Conservation (phyloP, 37 sponge, comb jelly and placozoan genomes). For the Chondrilla cf. caribensis region DNA sequence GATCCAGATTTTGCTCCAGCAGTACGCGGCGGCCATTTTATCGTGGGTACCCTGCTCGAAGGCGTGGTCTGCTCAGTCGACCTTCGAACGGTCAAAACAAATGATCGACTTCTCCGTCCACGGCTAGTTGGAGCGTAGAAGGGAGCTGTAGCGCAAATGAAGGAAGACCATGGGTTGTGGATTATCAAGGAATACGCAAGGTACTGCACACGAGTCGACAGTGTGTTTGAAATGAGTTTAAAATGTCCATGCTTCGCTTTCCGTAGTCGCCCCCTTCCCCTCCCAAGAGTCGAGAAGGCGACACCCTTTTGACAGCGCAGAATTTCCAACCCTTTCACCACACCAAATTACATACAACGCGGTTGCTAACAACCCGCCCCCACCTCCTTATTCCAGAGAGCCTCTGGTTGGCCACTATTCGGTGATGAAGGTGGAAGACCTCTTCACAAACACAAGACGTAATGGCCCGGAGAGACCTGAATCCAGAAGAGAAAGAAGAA, state of each 20-base stretch:
- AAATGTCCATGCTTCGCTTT: no score
- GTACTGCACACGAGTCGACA: no score
- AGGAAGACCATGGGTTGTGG: no score
- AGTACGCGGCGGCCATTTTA: slow-evolving; percentile 1
- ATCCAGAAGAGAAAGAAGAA: no score
- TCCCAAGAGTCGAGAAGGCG: not conserved
- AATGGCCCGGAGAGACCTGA: no score
- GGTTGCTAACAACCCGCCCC: not conserved
- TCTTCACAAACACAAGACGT: not conserved
- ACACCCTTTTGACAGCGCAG: not conserved
- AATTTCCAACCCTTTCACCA: slow-evolving; percentile 1
- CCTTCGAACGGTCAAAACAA: not conserved
- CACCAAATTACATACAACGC: not conserved
- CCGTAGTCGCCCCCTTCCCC: slow-evolving; percentile 8
- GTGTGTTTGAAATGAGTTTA: no score
- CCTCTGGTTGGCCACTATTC: slow-evolving; percentile 9
- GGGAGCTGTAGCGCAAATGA: no score
- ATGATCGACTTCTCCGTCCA: no score
- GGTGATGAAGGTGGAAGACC: not conserved
- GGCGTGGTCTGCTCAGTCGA: not conserved
- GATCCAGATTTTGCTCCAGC: no score
- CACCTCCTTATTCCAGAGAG: slow-evolving; percentile 15
- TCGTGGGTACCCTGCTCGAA: not conserved
- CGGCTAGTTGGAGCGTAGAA: no score
- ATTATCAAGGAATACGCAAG: no score